Evolutionary conservation across 2,113 vertebrate genomes (phyloP).

Genomic region (Eulacestoma nigropectus): DNA sequence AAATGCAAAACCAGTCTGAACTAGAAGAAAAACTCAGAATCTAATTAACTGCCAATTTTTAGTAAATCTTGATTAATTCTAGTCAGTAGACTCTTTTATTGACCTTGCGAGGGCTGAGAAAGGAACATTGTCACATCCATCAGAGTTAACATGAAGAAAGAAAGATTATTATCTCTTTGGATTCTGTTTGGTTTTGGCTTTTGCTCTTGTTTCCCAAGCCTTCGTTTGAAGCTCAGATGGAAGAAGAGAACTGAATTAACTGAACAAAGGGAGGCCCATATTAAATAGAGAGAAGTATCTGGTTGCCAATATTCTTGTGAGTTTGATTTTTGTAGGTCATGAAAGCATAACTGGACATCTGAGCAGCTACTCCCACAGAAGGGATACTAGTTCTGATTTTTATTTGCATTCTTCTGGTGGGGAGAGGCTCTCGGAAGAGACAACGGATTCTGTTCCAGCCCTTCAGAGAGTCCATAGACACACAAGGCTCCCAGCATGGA

Average conservation of each 20-base stretch:
- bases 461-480: neutral
- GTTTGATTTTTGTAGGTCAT: neutral
- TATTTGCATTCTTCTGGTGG: neutral
- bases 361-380: neutral
- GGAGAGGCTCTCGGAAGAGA: neutral
- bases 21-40: neutral
- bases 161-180: neutral
- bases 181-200: neutral
- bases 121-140: neutral
- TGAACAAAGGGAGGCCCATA: neutral
- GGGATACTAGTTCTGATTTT: neutral
- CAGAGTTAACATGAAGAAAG: constrained; percentile 27
- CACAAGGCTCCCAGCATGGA: neutral
- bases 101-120: neutral
- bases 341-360: neutral
- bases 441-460: neutral
- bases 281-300: neutral
- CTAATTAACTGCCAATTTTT: neutral
- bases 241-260: constrained; percentile 15
- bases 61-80: constrained; percentile 21
- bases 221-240: constrained; percentile 32
- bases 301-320: neutral
- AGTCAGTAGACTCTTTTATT: neutral
- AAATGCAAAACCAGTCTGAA: neutral
- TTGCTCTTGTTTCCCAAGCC: neutral